A percentile compares a stretch with the other conserved stretches of the same genome.
Conservation (phyloP, 2,888 invertebrate genomes). For the Papilio elwesi region DNA sequence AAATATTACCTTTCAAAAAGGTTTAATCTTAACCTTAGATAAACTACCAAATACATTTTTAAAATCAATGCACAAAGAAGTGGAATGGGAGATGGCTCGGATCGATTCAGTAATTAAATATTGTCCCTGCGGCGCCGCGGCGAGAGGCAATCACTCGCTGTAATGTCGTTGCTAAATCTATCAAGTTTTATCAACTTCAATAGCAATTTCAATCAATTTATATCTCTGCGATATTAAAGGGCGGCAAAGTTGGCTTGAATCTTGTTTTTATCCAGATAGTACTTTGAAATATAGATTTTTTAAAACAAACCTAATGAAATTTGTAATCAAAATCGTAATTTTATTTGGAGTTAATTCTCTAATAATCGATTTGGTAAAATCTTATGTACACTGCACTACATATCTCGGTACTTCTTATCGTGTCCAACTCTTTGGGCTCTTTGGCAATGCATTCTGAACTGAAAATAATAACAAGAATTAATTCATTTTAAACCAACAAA, state of each 20-base stretch:
- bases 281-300: not conserved
- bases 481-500: no score
- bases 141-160: constrained; percentile 6
- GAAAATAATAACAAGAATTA: no score
- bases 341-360: no score
- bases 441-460: no score
- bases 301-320: no score
- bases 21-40: no score
- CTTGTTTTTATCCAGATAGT: not conserved
- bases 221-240: not conserved
- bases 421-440: no score
- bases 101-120: constrained; percentile 17
- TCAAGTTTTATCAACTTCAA: constrained; percentile 12
- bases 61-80: not conserved
- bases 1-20: no score
- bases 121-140: constrained; percentile 10
- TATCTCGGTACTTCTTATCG: no score
- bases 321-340: no score
- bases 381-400: no score
- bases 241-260: not conserved
- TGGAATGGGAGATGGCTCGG: not conserved
- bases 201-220: constrained; percentile 10
- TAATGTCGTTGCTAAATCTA: constrained; percentile 1
- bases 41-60: not conserved
- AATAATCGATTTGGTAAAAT: no score